phyloP scores from a whole-genome alignment of 1,140 invertebrate genomes.

The Platyscapa corneri region DNA sequence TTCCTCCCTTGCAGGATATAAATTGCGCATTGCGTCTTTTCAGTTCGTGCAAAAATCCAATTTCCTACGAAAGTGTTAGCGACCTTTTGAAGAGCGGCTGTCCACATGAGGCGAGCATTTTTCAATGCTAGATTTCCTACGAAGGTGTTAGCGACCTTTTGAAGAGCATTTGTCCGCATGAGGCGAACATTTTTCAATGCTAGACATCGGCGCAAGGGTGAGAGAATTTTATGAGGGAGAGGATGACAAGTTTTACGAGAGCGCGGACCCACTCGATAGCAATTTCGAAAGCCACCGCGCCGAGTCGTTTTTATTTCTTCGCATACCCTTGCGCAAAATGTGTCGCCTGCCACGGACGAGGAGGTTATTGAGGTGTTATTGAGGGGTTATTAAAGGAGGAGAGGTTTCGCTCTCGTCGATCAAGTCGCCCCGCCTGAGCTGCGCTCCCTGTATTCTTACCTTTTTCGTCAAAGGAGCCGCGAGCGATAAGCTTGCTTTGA shows the following conservation, averaged over 20 bases:
- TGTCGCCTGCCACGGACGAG: not conserved
- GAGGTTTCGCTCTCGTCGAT: not conserved
- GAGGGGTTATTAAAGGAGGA: not conserved
- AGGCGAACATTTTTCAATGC: slow-evolving; percentile 6
- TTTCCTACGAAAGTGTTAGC: not conserved
- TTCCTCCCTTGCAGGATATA: not conserved
- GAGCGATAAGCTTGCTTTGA: not conserved
- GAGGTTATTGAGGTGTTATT: not conserved
- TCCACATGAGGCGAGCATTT: not conserved
- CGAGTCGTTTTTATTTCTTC: not conserved
- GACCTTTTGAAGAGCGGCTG: not conserved
- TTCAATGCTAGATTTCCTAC: not conserved
- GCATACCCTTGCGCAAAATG: not conserved
- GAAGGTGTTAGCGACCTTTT: slow-evolving; percentile 4
- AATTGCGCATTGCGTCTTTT: slow-evolving; percentile 21
- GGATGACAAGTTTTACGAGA: slow-evolving; percentile 2
- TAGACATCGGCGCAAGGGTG: not conserved
- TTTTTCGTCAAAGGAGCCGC: not conserved
- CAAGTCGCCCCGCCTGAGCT: not conserved
- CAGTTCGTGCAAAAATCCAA: not conserved
- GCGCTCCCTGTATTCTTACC: not conserved
- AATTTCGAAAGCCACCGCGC: not conserved
- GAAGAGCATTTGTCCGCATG: not conserved
- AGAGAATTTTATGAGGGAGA: not conserved
- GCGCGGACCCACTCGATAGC: not conserved